A percentile compares a stretch with the other conserved stretches of the same genome.
phyloP scores from a whole-genome alignment of 2,113 vertebrate genomes.

The Spilogale gracilis region DNA sequence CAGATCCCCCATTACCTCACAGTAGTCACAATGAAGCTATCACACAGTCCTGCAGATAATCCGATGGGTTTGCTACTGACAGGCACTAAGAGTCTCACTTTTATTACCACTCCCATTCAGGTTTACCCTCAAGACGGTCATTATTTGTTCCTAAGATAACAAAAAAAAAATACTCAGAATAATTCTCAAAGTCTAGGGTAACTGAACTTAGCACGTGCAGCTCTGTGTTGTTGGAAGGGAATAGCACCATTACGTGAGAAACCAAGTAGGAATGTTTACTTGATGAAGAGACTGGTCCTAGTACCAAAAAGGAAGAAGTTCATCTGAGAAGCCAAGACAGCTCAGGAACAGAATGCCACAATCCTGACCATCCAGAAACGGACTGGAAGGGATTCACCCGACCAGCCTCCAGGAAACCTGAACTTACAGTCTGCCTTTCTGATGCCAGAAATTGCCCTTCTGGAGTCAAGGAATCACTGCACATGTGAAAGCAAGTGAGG shows the following conservation, averaged over 20 bases:
- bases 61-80: background rate
- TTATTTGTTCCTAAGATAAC: background rate
- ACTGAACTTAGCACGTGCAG: background rate
- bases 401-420: background rate
- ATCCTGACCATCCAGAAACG: background rate
- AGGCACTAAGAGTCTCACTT: background rate
- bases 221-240: background rate
- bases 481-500: fast-evolving
- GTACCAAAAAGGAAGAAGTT: background rate
- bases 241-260: background rate
- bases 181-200: background rate
- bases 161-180: conserved; percentile 6
- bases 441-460: background rate
- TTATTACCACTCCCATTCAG: background rate
- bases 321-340: background rate
- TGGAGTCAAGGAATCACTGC: background rate
- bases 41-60: background rate
- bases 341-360: background rate
- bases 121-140: background rate
- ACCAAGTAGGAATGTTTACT: background rate
- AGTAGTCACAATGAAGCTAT: background rate
- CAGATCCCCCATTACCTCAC: background rate
- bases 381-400: background rate
- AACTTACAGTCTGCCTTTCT: background rate
- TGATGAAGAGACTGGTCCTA: background rate